Base-by-base conservation (phyloP, 2,888 invertebrate species). In the Odontomyia ornata region DNA sequence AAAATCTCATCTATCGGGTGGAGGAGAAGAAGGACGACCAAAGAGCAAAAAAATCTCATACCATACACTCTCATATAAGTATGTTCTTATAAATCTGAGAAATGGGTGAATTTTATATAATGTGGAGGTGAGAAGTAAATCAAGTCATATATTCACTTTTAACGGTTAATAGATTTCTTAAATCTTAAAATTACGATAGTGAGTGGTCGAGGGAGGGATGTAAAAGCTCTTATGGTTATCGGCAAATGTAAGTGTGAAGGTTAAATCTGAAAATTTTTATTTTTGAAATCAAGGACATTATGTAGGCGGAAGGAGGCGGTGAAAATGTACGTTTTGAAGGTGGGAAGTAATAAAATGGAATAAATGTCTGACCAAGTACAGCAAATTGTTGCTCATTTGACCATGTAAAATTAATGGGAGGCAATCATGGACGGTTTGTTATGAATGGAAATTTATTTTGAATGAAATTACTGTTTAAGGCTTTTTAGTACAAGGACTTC, bases 91-190 rank as follows among this genome's bases (percentile, higher is more conserved):
- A 36, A 5, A 36, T 36, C 36, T 9, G 5, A 9, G 9, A 9
- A 3, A 36, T 3, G 36, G 36, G 36, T 3, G 36, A 9, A 36
- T 36, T 36, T 36, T 36, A 36, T 36, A 9, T 36, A 36, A 36
- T 36, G 36, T 36, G 36, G 9, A 69, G 13, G 47, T 69, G 25
- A 46, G 30, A 47, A 69, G 69, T 23, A 43, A 69, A 21, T 69
- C 47, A 46, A 47, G 69, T 69, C 69, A 69, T 46, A 69, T 25
- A 46, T 47, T 69, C 69, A 23, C 23, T 47, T 69, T 69, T 30
- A 11, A 46, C 15, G 25, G 25, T 15, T 9, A 21, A 28, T 1
- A 11, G 69, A 60, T 60, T 60, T 52, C 23, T 3, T 25, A n/a
- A n/a, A n/a, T n/a, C n/a, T n/a, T 21, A 15, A 25, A 60, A 60